These are phyloP conservation scores for Drosophila mettleri DNA, from an alignment of 2,888 invertebrate genomes.

Conservation along the genomic window DNA sequence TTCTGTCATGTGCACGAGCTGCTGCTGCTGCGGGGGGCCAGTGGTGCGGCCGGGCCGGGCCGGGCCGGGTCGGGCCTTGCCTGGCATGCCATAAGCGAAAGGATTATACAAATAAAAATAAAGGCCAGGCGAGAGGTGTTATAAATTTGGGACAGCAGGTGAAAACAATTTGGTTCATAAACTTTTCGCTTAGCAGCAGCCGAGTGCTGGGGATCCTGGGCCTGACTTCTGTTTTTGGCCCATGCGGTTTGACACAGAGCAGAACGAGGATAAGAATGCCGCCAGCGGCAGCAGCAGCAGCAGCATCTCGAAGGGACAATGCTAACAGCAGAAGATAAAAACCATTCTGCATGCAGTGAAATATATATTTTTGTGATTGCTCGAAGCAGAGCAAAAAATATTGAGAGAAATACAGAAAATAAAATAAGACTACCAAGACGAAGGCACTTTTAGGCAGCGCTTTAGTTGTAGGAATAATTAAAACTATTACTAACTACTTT, in stretches of 20 bases:
- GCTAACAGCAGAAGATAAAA: not conserved
- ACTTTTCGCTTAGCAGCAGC: slow-evolving; percentile 74
- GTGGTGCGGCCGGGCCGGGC: not conserved
- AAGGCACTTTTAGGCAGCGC: no score
- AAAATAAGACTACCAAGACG: no score
- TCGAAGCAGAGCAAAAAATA: not conserved
- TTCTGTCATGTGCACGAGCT: slow-evolving; percentile 77
- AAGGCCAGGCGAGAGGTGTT: slow-evolving; percentile 63
- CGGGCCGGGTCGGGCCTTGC: not conserved
- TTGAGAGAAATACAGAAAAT: not conserved
- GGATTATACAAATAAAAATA: slow-evolving; percentile 81
- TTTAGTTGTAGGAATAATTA: no score
- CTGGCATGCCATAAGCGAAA: slow-evolving; percentile 61
- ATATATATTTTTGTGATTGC: slow-evolving; percentile 4
- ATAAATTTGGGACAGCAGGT: slow-evolving; percentile 80
- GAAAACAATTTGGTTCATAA: slow-evolving; percentile 80
- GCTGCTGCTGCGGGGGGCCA: slow-evolving; percentile 11
- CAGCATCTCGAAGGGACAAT: slow-evolving; percentile 26
- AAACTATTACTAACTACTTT: no score
- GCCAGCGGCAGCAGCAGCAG: slow-evolving; percentile 13
- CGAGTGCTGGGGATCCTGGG: slow-evolving; percentile 19
- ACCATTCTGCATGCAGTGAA: not conserved
- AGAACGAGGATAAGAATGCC: slow-evolving; percentile 33
- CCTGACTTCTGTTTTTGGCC: slow-evolving; percentile 58
- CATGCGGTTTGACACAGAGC: slow-evolving; percentile 71